Evolutionary conservation across 1,140 invertebrate genomes (phyloP), one percentile per base, ranked within the genome.

Genomic region (Plectus sambesii): DNA sequence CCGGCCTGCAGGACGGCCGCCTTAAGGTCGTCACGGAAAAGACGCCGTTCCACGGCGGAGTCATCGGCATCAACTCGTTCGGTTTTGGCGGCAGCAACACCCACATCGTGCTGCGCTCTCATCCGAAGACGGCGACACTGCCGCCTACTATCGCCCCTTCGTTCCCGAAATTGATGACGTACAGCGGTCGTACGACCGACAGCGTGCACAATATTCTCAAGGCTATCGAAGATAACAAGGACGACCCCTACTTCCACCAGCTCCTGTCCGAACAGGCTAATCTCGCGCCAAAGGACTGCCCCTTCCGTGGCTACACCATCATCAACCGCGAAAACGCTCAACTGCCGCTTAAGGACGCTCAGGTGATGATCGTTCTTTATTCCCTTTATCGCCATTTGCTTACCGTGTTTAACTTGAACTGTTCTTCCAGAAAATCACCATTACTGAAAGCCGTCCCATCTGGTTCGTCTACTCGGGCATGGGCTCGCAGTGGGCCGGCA

Each of bases 81-180:
- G 92, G 92, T 17, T 96, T 96, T 73, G 92, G 92, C 47, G 92
- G 92, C 40, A 85, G 88, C 20, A 97, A 97, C 73, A 87, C 85
- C 12, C 90, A 96, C 70, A 72, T 87, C 0, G 74, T 97, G 43
- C 72, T 96, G 24, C 44, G 47, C 19, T 56, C 63, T 40, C 47
- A 58, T 49, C 15, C 36, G 76, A 77, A 19, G 82, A 82, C 66
- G 8, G 35, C 29, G n/a, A 35, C 26, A 30, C 71, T 77, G 12
- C 30, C 52, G 5, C 15, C 51, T n/a, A 29, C 46, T 12, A 70
- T 71, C 4, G 66, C 62, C 3, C 44, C 59, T 12, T 23, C 53
- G 3, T 36, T 62, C 38, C 82, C 82, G 2, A 78, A 84, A 49
- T 72, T 93, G 5, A 75, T 88, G 17, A 72, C 80, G 3, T 80